Percentiles rank a stretch among this genome's conserved stretches.
Conservation (phyloP, 2,888 invertebrate genomes). For the Chymomyza caudatula region DNA sequence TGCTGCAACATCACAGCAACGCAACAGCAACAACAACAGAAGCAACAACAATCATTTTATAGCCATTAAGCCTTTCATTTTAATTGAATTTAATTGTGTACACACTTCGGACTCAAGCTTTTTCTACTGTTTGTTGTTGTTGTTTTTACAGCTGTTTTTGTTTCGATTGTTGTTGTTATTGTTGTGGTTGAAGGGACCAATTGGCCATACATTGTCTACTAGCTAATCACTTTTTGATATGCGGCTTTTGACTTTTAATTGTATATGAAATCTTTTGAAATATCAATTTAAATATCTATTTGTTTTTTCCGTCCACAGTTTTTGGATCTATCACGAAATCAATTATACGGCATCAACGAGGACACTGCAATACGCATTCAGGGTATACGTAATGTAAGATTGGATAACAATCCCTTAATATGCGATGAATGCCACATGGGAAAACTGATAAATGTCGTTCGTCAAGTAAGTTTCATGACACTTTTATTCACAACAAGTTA, state of each 20-base stretch:
- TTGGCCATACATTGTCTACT: not conserved
- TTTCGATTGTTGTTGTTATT: slow-evolving; percentile 18
- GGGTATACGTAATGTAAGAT: slow-evolving; percentile 76
- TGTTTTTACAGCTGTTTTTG: slow-evolving; percentile 15
- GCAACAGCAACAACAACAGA: slow-evolving; percentile 6
- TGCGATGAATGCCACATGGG: slow-evolving; percentile 79
- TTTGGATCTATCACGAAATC: slow-evolving; percentile 87
- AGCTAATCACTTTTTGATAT: slow-evolving; percentile 8
- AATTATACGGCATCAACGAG: slow-evolving; percentile 80
- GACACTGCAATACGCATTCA: slow-evolving; percentile 76
- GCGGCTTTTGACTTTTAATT: not conserved
- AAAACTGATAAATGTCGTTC: slow-evolving; percentile 77
- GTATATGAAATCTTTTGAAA: not conserved
- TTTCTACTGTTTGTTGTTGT: slow-evolving; percentile 14
- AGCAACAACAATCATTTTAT: slow-evolving; percentile 53
- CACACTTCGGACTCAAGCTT: slow-evolving; percentile 33
- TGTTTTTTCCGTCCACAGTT: slow-evolving; percentile 70
- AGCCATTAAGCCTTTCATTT: slow-evolving; percentile 61
- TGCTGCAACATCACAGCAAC: slow-evolving; percentile 11
- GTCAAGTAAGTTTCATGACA: slow-evolving; percentile 72
- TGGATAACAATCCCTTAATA: slow-evolving; percentile 78
- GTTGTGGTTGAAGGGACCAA: no score
- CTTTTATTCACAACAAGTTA: not conserved
- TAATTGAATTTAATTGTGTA: slow-evolving; percentile 71
- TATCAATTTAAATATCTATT: not conserved